Conservation (phyloP, 1,140 invertebrate genomes). For the Tetramorium alpestre region DNA sequence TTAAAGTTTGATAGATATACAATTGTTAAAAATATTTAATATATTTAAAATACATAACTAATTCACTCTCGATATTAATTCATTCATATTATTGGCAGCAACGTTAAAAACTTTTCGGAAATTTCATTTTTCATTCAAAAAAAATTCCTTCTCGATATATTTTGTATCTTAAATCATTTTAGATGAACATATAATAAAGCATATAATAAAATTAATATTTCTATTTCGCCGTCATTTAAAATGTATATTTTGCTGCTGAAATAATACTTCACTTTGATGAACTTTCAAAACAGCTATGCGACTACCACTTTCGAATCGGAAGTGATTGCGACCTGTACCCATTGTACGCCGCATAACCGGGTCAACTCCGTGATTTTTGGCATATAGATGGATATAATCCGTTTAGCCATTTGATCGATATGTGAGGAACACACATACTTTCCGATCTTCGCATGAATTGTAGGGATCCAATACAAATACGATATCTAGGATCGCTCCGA, state of each 20-base stretch:
- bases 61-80: neutral
- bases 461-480: neutral
- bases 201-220: neutral
- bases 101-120: neutral
- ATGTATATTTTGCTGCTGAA: neutral
- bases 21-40: neutral
- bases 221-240: neutral
- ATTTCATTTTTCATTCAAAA: neutral
- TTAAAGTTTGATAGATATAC: neutral
- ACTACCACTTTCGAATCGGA: slow-evolving; percentile 1
- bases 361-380: slow-evolving; percentile 37
- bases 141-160: neutral
- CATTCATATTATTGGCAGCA: neutral
- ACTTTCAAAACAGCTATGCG: neutral
- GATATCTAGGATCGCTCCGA: neutral
- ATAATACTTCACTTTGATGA: slow-evolving; percentile 26
- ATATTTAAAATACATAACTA: neutral
- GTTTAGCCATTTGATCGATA: slow-evolving; percentile 11
- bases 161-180: neutral
- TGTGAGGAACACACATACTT: neutral
- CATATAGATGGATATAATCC: slow-evolving; percentile 29
- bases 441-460: neutral
- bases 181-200: neutral
- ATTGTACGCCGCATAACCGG: neutral
- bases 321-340: slow-evolving; percentile 1